These are phyloP conservation scores for Linnaemya vulpina DNA, from an alignment of 2,888 invertebrate genomes.

Conservation along the genomic window DNA sequence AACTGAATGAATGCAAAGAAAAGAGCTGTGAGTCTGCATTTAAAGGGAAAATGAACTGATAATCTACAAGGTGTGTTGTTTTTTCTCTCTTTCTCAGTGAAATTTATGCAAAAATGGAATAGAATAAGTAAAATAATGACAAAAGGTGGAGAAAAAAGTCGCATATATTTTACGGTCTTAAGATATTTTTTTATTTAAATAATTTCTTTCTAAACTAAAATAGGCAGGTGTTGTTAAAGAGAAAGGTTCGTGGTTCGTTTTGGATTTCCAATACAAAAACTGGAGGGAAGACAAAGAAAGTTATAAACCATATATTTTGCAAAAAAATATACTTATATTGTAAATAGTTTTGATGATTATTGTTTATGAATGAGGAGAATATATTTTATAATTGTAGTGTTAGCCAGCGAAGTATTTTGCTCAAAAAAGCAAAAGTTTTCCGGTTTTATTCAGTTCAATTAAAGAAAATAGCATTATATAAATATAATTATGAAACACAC, in stretches of 20 bases:
- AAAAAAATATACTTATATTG: no score
- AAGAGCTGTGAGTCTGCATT: conserved; percentile 27
- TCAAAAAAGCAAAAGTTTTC: no score
- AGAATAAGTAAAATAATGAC: conserved; percentile 47
- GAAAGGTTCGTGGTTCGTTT: background rate
- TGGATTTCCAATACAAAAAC: background rate
- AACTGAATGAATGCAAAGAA: conserved; percentile 36
- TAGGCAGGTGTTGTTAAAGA: conserved; percentile 47
- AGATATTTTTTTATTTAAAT: conserved; percentile 4
- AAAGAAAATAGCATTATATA: no score
- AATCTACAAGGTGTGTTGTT: conserved; percentile 56
- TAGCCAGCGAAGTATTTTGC: no score
- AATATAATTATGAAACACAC: no score
- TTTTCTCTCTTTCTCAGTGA: conserved; percentile 1
- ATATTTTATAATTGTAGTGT: no score
- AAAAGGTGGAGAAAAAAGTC: background rate
- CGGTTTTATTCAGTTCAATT: no score
- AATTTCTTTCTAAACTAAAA: conserved; percentile 33
- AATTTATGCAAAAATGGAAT: conserved; percentile 33
- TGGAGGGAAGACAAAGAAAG: background rate
- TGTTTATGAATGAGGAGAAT: no score
- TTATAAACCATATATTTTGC: no score
- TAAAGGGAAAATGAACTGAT: conserved; percentile 61
- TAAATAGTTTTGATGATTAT: no score
- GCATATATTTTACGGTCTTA: conserved; percentile 19